Percentiles rank a stretch among this genome's conserved stretches.
Conservation (phyloP, 2,888 invertebrate species). For the Hylaea fasciaria region DNA sequence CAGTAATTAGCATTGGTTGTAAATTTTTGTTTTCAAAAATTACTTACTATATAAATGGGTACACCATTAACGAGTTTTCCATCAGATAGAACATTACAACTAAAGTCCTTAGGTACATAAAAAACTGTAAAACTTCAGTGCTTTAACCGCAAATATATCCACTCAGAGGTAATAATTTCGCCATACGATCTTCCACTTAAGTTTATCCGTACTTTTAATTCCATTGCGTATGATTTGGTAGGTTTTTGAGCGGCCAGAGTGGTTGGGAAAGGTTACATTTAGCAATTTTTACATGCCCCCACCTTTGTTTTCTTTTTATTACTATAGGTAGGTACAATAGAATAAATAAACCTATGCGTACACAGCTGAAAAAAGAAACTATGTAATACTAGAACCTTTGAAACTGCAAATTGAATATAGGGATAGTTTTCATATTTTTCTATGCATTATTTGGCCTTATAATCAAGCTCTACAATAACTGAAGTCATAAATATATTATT, state of each 20-base stretch:
- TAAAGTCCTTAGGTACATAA: background rate
- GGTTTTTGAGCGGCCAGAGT: slow-evolving; percentile 56
- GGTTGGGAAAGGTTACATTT: slow-evolving; percentile 33
- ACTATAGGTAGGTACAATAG: background rate
- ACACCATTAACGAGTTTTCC: too few species aligned
- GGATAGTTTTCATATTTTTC: too few species aligned
- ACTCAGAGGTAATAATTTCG: slow-evolving; percentile 18
- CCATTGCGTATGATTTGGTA: slow-evolving; percentile 67
- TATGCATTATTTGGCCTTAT: too few species aligned
- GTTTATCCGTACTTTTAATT: slow-evolving; percentile 64
- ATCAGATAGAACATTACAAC: too few species aligned
- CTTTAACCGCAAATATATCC: slow-evolving; percentile 14
- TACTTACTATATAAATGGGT: too few species aligned
- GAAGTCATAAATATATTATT: slow-evolving; percentile 36
- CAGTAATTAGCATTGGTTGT: too few species aligned
- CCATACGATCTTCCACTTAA: slow-evolving; percentile 47
- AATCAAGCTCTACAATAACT: too few species aligned
- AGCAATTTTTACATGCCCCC: slow-evolving; percentile 21
- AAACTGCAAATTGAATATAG: too few species aligned
- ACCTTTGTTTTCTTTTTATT: slow-evolving; percentile 46
- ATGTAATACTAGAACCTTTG: too few species aligned
- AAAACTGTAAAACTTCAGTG: slow-evolving; percentile 4
- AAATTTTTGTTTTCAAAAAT: too few species aligned
- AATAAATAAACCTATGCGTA: background rate
- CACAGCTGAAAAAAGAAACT: too few species aligned